phyloP scores from a whole-genome alignment of 2,113 vertebrate species.

The Epinephelus moara region DNA sequence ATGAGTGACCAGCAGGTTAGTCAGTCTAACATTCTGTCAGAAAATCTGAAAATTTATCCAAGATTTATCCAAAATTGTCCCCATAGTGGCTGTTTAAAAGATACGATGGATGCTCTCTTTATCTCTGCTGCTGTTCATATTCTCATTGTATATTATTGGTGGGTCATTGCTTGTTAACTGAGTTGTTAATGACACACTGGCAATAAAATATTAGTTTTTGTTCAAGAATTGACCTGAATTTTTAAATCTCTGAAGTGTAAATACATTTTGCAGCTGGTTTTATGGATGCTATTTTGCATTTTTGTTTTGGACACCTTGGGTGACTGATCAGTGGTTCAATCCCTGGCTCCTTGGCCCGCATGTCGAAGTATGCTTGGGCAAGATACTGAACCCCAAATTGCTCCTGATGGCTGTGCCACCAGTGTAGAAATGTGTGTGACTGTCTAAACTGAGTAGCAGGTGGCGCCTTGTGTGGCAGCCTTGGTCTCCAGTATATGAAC shows the following conservation, averaged over 20 bases:
- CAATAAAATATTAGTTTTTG: too few relatives aligned
- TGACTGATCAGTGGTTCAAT: too few relatives aligned
- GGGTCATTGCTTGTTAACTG: background rate
- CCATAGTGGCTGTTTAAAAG: background rate
- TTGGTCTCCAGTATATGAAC: too few relatives aligned
- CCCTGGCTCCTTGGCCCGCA: too few relatives aligned
- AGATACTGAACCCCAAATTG: too few relatives aligned
- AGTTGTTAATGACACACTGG: background rate
- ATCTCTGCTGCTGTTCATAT: background rate
- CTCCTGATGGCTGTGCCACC: too few relatives aligned
- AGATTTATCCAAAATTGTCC: background rate
- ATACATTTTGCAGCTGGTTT: background rate
- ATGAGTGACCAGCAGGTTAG: background rate
- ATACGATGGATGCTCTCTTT: background rate
- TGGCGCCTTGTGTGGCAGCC: too few relatives aligned
- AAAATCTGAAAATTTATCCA: background rate
- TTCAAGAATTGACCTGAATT: too few relatives aligned
- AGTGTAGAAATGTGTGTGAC: too few relatives aligned
- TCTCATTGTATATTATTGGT: background rate
- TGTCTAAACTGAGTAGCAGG: too few relatives aligned
- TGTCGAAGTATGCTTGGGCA: too few relatives aligned
- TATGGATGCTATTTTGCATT: background rate
- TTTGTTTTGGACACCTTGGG: background rate
- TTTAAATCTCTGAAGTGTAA: background rate
- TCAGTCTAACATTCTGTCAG: background rate